Evolutionary conservation across 1,140 invertebrate genomes (phyloP), one percentile per base, ranked within the genome.

Genomic region (Camponotus floridanus): DNA sequence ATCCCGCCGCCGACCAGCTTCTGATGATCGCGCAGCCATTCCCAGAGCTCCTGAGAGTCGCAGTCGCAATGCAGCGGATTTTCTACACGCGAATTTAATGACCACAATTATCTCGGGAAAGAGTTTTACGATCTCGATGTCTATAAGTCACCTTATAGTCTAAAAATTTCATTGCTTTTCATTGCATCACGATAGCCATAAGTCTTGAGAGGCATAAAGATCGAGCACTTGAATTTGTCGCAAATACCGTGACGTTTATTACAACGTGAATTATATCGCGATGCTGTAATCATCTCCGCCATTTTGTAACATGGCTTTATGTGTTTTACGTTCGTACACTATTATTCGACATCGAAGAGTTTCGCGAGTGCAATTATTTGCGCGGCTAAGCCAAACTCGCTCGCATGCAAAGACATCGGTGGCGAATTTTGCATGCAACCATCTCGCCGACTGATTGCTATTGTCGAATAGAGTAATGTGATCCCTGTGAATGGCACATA

Each of bases 1-100:
- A 94, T 73, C 18, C 90, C 90, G 89, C 95, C 94, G 39, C 97
- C 95, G 8, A 97, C 96, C 86, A 96, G 92, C 91, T 98, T 98
- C 87, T 97, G 96, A 95, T 99, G 98, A 94, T 98, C 97, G 86
- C 97, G 96, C 86, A 98, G 96, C 98, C 98, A 99, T 95, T 97
- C 97, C 98, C 98, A 98, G 0, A 98, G 95, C 91, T 98, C 97
- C 95, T 98, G 97, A n/a, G 97, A 96, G 89, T 98, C 97, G 92
- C 98, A 99, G 87, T 97, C 97, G 94, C 98, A 99, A 81, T 97
- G 96, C 79, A 98, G 94, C 48, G 98, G 98, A 95, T 98, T 98
- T 91, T 98, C 98, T 98, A 95, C 36, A 33, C 21, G 33, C 13
- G 26, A 39, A 74, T 86, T 65, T 51, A 31, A 70, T n/a, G 65